phyloP scores from a whole-genome alignment of 2,797 vertebrate genomes.

The Crocodylus rhombifer region DNA sequence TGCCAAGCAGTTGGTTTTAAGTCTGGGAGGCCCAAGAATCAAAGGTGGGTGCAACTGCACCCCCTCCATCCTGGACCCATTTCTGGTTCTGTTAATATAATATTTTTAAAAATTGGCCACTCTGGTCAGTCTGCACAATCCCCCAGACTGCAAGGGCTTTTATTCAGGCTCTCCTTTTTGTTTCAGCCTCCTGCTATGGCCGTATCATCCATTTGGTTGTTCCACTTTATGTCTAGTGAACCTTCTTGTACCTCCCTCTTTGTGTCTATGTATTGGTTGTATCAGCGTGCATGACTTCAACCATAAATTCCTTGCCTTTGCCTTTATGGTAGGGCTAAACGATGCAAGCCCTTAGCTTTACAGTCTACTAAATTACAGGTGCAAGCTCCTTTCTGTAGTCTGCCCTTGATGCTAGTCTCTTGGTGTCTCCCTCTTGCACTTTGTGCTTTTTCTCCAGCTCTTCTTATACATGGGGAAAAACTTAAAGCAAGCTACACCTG shows the following conservation, averaged over 20 bases:
- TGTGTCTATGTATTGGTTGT: background rate
- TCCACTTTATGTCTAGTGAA: constrained; percentile 11
- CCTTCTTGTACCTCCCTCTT: background rate
- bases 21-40: no score
- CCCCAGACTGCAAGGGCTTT: no score
- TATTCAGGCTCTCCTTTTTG: no score
- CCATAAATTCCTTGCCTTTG: constrained; percentile 46
- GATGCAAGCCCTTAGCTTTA: constrained; percentile 54
- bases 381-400: constrained; percentile 37
- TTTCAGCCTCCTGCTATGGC: no score
- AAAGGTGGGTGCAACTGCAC: no score
- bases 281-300: background rate
- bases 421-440: constrained; percentile 37
- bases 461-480: constrained; percentile 18
- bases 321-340: constrained; percentile 53
- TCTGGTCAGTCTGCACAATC: no score
- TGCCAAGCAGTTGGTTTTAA: no score
- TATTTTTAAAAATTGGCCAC: no score
- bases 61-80: no score
- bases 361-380: constrained; percentile 56
- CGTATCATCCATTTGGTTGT: constrained; percentile 3
- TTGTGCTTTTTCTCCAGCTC: constrained; percentile 13
- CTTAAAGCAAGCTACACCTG: background rate
- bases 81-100: no score
- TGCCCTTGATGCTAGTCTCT: constrained; percentile 37